Percentiles rank a stretch among this genome's conserved stretches.
These are phyloP conservation scores for Ips typographus DNA, from an alignment of 1,140 invertebrate species.

Conservation along the genomic window DNA sequence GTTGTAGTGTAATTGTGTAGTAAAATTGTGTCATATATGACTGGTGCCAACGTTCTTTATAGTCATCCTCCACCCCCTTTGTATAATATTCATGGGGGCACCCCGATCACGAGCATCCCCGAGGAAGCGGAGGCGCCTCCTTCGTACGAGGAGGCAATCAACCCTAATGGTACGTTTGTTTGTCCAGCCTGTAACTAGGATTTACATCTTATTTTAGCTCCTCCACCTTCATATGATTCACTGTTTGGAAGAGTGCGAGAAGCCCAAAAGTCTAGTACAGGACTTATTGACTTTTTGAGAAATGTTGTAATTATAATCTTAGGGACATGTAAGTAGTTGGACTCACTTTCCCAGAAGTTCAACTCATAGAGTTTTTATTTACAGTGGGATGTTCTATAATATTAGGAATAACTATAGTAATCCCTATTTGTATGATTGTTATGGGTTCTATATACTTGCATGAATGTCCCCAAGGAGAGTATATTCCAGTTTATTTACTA, in stretches of 20 bases:
- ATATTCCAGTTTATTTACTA: constrained; percentile 70
- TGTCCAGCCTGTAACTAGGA: not conserved
- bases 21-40: constrained; percentile 34
- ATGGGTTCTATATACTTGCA: constrained; percentile 66
- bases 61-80: constrained; percentile 43
- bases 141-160: constrained; percentile 60
- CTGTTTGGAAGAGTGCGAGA: constrained; percentile 66
- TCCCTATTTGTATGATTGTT: constrained; percentile 67
- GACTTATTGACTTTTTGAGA: constrained; percentile 63
- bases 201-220: constrained; percentile 52
- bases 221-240: constrained; percentile 70
- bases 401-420: constrained; percentile 61
- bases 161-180: constrained; percentile 58
- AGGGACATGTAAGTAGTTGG: constrained; percentile 60
- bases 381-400: constrained; percentile 66
- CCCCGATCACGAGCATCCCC: constrained; percentile 33
- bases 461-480: constrained; percentile 66
- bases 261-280: constrained; percentile 61
- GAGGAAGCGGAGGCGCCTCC: constrained; percentile 54
- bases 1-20: constrained; percentile 13
- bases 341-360: not conserved
- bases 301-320: constrained; percentile 63
- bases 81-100: constrained; percentile 44
- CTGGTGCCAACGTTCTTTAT: constrained; percentile 36
- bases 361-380: constrained; percentile 36